These are phyloP conservation scores for Macrobrachium rosenbergii DNA, from an alignment of 1,140 invertebrate species.

Conservation along the genomic window DNA sequence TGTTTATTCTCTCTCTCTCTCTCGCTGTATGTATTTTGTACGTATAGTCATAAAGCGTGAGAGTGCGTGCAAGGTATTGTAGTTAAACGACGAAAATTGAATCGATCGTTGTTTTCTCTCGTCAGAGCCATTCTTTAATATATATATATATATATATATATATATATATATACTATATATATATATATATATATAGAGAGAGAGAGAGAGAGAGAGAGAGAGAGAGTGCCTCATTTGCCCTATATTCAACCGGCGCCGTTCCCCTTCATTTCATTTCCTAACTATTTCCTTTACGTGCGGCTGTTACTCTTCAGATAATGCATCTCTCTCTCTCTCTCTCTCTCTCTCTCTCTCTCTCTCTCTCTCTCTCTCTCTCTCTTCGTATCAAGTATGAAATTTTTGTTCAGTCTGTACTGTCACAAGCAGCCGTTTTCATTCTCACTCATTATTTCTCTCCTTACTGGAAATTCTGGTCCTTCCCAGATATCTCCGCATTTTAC, in stretches of 20 bases:
- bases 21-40: no score
- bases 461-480: not conserved
- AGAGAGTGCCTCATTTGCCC: no score
- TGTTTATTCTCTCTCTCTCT: conserved; percentile 9
- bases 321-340: conserved; percentile 13
- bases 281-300: not conserved
- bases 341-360: conserved; percentile 19
- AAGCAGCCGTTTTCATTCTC: not conserved
- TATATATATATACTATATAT: no score
- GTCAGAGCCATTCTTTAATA: no score
- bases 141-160: no score
- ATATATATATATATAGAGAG: no score
- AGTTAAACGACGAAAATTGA: no score
- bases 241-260: not conserved
- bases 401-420: not conserved
- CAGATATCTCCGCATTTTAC: not conserved
- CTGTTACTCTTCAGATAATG: not conserved
- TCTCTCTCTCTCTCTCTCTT: conserved; percentile 16
- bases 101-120: no score
- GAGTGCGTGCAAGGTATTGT: no score
- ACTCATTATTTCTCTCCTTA: not conserved
- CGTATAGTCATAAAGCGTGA: no score
- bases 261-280: not conserved
- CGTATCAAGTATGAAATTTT: not conserved
- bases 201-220: no score